Evolutionary conservation across 2,888 invertebrate species (phyloP).

Genomic region (Hybos culiciformis): DNA sequence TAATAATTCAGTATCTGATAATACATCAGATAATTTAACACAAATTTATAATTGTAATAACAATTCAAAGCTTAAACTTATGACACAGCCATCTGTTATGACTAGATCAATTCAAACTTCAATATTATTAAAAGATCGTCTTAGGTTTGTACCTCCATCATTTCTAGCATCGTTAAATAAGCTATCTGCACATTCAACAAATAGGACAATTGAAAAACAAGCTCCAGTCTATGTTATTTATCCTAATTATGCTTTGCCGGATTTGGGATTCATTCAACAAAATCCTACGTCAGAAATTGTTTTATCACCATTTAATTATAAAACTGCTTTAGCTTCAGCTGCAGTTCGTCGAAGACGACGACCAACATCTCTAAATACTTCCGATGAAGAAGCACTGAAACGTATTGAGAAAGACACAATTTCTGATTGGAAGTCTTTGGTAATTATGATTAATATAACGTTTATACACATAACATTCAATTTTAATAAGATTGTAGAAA

Average conservation of each 20-base stretch:
- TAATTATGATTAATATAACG: too few relatives aligned
- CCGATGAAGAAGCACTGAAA: constrained; percentile 67
- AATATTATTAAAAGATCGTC: constrained; percentile 34
- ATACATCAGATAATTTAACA: constrained; percentile 29
- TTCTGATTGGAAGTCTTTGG: constrained; percentile 86
- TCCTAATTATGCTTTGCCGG: constrained; percentile 81
- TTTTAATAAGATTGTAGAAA: too few relatives aligned
- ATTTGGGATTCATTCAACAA: constrained; percentile 63
- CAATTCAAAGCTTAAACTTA: constrained; percentile 19
- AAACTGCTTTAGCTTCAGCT: constrained; percentile 42
- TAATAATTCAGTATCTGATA: constrained; percentile 27
- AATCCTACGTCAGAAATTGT: constrained; percentile 49
- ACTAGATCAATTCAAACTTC: constrained; percentile 61
- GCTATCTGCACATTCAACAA: constrained; percentile 39
- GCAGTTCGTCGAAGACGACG: constrained; percentile 40
- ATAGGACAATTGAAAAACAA: constrained; percentile 34
- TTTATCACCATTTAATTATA: constrained; percentile 43
- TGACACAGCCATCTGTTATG: constrained; percentile 36
- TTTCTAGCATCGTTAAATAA: constrained; percentile 52
- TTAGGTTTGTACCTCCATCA: constrained; percentile 53
- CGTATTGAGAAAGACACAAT: constrained; percentile 73
- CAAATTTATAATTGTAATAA: constrained; percentile 18
- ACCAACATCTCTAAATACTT: constrained; percentile 60
- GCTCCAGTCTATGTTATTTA: constrained; percentile 81
- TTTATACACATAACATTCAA: too few relatives aligned